These are phyloP conservation scores for Aphelenchoides avenae DNA, from an alignment of 1,140 invertebrate species.

Conservation along the genomic window DNA sequence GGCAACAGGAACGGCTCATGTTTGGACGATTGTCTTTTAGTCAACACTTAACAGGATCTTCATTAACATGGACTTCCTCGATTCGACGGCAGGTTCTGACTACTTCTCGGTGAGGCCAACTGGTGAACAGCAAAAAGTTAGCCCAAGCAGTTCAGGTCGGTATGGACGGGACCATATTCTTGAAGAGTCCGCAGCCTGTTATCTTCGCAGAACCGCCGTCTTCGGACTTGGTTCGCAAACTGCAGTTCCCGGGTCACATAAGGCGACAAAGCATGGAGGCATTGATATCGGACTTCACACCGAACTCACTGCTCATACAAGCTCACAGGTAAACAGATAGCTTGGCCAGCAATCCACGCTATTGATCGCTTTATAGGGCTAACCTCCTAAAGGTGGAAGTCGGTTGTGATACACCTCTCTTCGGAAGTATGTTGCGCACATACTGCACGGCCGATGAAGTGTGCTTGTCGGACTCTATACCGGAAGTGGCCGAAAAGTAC, in stretches of 20 bases:
- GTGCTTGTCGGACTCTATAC: conserved; percentile 42
- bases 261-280: conserved; percentile 24
- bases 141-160: no score
- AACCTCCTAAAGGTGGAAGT: conserved; percentile 30
- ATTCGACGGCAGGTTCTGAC: conserved; percentile 31
- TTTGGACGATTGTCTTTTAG: no score
- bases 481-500: conserved; percentile 40
- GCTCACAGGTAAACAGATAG: conserved; percentile 30
- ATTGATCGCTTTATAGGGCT: conserved; percentile 26
- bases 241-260: conserved; percentile 22
- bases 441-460: conserved; percentile 37
- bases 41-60: no score
- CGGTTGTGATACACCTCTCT: conserved; percentile 32
- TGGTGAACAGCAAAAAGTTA: no score
- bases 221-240: no score
- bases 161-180: conserved; percentile 21
- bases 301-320: conserved; percentile 27
- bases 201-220: no score
- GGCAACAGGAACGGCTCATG: no score
- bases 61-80: conserved; percentile 40
- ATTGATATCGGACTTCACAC: conserved; percentile 34
- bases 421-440: conserved; percentile 37
- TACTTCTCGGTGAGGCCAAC: conserved; percentile 33
- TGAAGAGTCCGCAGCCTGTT: conserved; percentile 15
- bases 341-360: neutral